A percentile compares a stretch with the other conserved stretches of the same genome.
phyloP scores from a whole-genome alignment of 2,888 invertebrate species.

The Hyposoter dolosus region DNA sequence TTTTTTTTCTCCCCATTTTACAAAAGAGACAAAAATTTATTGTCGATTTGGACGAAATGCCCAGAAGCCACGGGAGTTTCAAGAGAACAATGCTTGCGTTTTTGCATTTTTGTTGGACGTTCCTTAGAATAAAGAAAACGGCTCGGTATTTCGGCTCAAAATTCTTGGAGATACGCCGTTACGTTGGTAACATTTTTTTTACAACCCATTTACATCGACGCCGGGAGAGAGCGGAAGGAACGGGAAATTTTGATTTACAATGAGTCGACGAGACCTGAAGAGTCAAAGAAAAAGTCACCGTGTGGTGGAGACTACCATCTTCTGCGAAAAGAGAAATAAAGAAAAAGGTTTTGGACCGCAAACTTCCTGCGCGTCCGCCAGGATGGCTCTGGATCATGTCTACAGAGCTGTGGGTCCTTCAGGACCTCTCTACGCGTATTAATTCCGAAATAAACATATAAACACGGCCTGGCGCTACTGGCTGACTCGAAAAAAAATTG shows the following conservation, averaged over 20 bases:
- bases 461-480: neutral
- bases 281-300: slow-evolving; percentile 30
- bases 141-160: neutral
- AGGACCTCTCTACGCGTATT: slow-evolving; percentile 12
- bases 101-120: neutral
- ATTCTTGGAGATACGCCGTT: neutral
- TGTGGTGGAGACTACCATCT: slow-evolving; percentile 1
- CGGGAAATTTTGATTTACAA: slow-evolving; percentile 74
- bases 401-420: neutral
- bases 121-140: neutral
- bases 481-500: neutral
- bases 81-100: slow-evolving; percentile 23
- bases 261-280: slow-evolving; percentile 38
- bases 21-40: slow-evolving; percentile 38
- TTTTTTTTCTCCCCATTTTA: neutral
- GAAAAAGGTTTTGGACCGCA: slow-evolving; percentile 50
- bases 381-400: slow-evolving; percentile 29
- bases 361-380: slow-evolving; percentile 56
- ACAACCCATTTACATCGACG: neutral
- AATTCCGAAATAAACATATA: neutral
- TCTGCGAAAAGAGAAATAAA: neutral
- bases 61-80: slow-evolving; percentile 45
- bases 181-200: neutral
- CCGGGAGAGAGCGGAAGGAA: slow-evolving; percentile 42
- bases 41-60: slow-evolving; percentile 35